Evolutionary conservation across 2,797 vertebrate genomes (phyloP).

Genomic region (Vultur gryphus): DNA sequence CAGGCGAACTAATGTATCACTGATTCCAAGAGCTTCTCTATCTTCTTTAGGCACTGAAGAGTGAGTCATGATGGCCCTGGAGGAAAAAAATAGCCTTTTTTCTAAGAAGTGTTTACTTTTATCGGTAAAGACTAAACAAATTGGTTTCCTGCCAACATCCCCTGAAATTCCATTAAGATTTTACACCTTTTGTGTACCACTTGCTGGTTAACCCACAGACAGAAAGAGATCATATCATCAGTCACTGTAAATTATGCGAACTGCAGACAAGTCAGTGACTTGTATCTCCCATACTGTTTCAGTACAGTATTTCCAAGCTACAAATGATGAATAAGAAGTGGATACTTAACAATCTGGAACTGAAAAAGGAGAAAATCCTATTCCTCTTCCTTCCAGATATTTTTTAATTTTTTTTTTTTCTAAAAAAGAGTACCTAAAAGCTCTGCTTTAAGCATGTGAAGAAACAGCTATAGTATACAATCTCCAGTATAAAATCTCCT

Average conservation of each 20-base stretch:
- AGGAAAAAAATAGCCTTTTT: background rate
- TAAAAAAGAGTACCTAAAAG: background rate
- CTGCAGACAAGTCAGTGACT: background rate
- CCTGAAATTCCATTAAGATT: background rate
- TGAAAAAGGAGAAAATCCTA: background rate
- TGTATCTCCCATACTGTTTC: background rate
- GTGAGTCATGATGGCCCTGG: constrained; percentile 92
- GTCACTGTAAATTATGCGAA: background rate
- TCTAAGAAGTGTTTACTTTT: background rate
- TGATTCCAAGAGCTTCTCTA: constrained; percentile 83
- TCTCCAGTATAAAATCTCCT: background rate
- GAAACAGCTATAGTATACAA: background rate
- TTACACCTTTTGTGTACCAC: background rate
- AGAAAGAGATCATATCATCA: background rate
- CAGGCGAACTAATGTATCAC: constrained; percentile 87
- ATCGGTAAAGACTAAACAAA: background rate
- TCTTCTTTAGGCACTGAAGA: constrained; percentile 83
- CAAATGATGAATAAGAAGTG: background rate
- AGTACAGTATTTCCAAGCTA: background rate
- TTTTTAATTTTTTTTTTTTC: background rate
- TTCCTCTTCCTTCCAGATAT: background rate
- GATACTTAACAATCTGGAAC: background rate
- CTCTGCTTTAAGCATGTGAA: background rate
- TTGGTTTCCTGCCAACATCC: background rate
- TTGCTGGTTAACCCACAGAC: background rate